Percentiles rank a stretch among this genome's conserved stretches.
These are phyloP conservation scores for Cyaniris semiargus DNA, from an alignment of 2,888 invertebrate genomes.

Conservation along the genomic window DNA sequence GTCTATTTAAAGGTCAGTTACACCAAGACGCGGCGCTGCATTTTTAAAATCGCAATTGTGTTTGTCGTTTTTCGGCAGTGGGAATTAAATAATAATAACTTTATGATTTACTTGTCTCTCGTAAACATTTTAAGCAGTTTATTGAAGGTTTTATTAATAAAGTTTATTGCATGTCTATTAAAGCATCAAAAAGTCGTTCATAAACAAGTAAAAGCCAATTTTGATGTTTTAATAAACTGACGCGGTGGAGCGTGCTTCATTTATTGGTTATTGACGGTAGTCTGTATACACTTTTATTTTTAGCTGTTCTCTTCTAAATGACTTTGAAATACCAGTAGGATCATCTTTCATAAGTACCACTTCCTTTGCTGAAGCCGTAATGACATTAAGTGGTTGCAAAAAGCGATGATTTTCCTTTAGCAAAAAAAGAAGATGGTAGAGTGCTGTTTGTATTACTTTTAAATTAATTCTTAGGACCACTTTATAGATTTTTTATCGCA, in stretches of 20 bases:
- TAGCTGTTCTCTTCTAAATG: background rate
- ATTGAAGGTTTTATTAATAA: conserved; percentile 7
- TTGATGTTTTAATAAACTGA: conserved; percentile 14
- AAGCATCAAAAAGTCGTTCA: conserved; percentile 12
- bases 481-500: too few species aligned
- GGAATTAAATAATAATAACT: background rate
- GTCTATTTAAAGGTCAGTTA: too few species aligned
- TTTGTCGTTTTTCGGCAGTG: background rate
- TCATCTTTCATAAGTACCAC: background rate
- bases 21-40: too few species aligned
- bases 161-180: conserved; percentile 26
- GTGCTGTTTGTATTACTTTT: too few species aligned
- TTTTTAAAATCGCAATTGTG: background rate
- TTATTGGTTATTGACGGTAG: conserved; percentile 15
- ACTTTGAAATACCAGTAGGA: background rate
- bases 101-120: background rate
- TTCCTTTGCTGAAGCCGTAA: too few species aligned
- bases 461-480: too few species aligned
- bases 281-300: conserved; percentile 6
- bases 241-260: conserved; percentile 8
- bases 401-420: too few species aligned
- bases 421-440: too few species aligned
- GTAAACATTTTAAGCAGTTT: conserved; percentile 1
- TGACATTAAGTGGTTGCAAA: too few species aligned
- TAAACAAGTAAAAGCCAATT: conserved; percentile 19